Evolutionary conservation across 2,797 vertebrate genomes (phyloP).

Genomic region (Ibycter americanus): DNA sequence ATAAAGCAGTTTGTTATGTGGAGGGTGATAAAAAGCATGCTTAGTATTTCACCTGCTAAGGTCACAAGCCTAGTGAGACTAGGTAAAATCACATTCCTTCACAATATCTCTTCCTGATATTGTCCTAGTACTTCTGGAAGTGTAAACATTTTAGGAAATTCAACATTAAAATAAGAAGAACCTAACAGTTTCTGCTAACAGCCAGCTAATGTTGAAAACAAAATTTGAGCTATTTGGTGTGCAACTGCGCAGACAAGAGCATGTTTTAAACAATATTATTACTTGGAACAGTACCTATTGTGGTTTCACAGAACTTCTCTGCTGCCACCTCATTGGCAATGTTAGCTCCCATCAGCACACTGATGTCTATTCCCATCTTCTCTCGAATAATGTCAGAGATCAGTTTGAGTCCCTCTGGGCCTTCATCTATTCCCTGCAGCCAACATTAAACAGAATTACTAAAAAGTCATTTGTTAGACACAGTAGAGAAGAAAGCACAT

Average conservation of each 20-base stretch:
- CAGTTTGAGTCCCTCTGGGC: constrained; percentile 87
- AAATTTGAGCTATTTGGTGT: background rate
- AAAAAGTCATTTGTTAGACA: background rate
- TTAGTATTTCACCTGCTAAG: background rate
- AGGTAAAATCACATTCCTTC: background rate
- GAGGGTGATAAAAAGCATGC: background rate
- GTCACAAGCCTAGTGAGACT: background rate
- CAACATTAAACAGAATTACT: constrained; percentile 8
- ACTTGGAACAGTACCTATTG: constrained; percentile 82
- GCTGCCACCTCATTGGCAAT: constrained; percentile 91
- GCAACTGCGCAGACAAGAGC: background rate
- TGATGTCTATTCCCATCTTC: constrained; percentile 92
- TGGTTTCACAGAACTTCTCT: constrained; percentile 93
- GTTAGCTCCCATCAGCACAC: constrained; percentile 94
- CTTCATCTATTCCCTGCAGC: constrained; percentile 88
- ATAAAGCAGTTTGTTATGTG: background rate
- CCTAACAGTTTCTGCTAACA: background rate
- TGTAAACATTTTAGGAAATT: background rate
- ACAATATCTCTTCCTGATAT: background rate
- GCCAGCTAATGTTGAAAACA: background rate
- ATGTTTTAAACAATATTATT: background rate
- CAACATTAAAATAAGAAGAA: background rate
- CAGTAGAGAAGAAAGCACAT: background rate
- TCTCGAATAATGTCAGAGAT: constrained; percentile 93
- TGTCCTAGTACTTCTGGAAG: background rate